Evolutionary conservation across 1,140 invertebrate genomes (phyloP).

Genomic region (Apis mellifera): DNA sequence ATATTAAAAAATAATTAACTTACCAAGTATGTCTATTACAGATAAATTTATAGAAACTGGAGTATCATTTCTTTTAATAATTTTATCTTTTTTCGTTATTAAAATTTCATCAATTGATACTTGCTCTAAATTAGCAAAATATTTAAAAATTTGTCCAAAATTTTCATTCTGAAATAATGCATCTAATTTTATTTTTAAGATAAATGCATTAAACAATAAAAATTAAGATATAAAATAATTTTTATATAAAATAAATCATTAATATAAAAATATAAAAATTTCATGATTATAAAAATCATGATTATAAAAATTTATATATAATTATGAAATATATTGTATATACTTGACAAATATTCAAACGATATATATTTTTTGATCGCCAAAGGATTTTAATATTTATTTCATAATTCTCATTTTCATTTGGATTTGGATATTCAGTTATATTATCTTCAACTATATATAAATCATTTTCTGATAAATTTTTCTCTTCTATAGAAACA

Average conservation of each 20-base stretch:
- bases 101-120: constrained; percentile 72
- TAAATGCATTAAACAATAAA: neutral
- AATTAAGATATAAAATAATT: neutral
- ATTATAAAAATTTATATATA: neutral
- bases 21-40: constrained; percentile 76
- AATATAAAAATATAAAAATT: too few species aligned
- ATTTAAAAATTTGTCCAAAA: constrained; percentile 70
- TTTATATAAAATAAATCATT: neutral
- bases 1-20: neutral
- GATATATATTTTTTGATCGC: constrained; percentile 63
- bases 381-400: constrained; percentile 69
- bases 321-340: neutral
- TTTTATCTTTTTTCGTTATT: constrained; percentile 69
- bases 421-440: neutral
- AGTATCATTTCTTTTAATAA: constrained; percentile 70
- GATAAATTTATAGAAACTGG: constrained; percentile 71
- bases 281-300: neutral
- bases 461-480: neutral
- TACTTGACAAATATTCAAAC: constrained; percentile 66
- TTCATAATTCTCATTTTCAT: constrained; percentile 64
- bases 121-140: constrained; percentile 74
- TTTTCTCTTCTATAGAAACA: constrained; percentile 4
- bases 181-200: neutral
- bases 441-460: constrained; percentile 21
- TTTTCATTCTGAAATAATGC: constrained; percentile 69